phyloP scores from a whole-genome alignment of 2,888 invertebrate genomes.

The Microctonus brassicae region DNA sequence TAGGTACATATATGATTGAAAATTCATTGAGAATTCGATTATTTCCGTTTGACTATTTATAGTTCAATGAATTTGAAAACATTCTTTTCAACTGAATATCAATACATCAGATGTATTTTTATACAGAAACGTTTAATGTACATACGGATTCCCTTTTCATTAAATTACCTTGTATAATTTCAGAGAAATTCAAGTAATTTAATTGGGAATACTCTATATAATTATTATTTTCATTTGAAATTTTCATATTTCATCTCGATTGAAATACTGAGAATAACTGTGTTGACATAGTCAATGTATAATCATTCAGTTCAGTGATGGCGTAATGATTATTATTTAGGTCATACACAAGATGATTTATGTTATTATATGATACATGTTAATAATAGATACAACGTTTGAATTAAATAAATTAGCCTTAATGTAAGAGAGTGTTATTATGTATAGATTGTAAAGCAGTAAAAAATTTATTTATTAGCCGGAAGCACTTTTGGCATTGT shows the following conservation, averaged over 20 bases:
- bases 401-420: background rate
- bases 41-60: background rate
- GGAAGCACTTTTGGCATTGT: background rate
- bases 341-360: slow-evolving; percentile 6
- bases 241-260: background rate
- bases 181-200: background rate
- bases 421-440: background rate
- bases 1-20: background rate
- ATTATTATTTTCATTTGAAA: background rate
- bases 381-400: background rate
- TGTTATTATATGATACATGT: background rate
- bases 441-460: background rate
- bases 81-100: background rate
- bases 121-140: background rate
- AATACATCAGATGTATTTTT: background rate
- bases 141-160: background rate
- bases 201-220: background rate
- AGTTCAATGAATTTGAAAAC: background rate
- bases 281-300: background rate
- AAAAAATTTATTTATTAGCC: background rate
- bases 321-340: slow-evolving; percentile 10
- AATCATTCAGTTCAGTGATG: slow-evolving; percentile 7
- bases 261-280: background rate
- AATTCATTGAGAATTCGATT: background rate
- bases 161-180: background rate